A percentile compares a stretch with the other conserved stretches of the same genome.
phyloP scores from a whole-genome alignment of 2,888 invertebrate species.

The Leuctra nigra region DNA sequence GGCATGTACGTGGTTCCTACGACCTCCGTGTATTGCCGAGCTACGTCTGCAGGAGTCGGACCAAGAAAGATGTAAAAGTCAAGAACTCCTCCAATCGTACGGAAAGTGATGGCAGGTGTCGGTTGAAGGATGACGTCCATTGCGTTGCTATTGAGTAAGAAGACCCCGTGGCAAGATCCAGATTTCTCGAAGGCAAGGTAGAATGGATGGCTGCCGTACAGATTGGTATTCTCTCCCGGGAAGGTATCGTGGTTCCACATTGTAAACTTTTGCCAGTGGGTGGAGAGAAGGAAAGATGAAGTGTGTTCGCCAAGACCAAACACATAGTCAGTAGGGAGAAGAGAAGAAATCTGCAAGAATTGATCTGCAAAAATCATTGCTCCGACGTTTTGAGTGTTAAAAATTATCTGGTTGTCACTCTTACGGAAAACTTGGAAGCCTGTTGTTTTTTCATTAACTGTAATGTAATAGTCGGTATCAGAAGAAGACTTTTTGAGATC shows the following conservation, averaged over 20 bases:
- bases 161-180: constrained; percentile 65
- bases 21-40: constrained; percentile 58
- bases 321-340: constrained; percentile 53
- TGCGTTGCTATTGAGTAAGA: constrained; percentile 76
- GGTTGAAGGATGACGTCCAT: constrained; percentile 80
- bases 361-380: constrained; percentile 69
- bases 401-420: constrained; percentile 49
- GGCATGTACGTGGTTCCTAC: constrained; percentile 75
- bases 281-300: constrained; percentile 52
- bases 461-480: constrained; percentile 49
- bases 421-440: constrained; percentile 58
- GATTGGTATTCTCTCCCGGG: constrained; percentile 58
- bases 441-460: constrained; percentile 46
- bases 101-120: constrained; percentile 71
- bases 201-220: constrained; percentile 80
- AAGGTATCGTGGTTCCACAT: constrained; percentile 62
- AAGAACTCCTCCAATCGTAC: constrained; percentile 74
- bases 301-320: constrained; percentile 73
- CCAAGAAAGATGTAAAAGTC: constrained; percentile 75
- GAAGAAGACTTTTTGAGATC: constrained; percentile 44
- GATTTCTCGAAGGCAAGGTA: constrained; percentile 64
- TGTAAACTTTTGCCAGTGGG: constrained; percentile 61
- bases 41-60: constrained; percentile 61
- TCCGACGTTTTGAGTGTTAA: constrained; percentile 58
- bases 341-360: constrained; percentile 59